These are phyloP conservation scores for Hormaphis cornu DNA, from an alignment of 1,140 invertebrate species.

Conservation along the genomic window DNA sequence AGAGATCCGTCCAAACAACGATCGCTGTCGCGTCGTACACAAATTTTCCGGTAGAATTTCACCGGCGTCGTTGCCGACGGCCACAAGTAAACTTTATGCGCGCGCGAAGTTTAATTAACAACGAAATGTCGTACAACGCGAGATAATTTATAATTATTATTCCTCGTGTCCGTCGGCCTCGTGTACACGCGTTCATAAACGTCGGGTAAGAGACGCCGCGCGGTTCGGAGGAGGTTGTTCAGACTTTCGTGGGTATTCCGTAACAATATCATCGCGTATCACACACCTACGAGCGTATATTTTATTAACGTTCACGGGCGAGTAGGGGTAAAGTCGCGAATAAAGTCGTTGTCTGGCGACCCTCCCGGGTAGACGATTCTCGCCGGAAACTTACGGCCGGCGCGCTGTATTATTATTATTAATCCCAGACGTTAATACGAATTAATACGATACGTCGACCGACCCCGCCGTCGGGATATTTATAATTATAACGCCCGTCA, in stretches of 20 bases:
- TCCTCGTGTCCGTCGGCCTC: not conserved
- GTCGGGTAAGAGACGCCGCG: too few relatives aligned
- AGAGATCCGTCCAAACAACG: too few relatives aligned
- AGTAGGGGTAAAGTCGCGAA: not conserved
- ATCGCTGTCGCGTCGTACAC: too few relatives aligned
- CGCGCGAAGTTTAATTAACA: constrained; percentile 20
- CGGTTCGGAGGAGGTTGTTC: too few relatives aligned
- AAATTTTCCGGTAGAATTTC: too few relatives aligned
- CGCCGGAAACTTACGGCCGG: not conserved
- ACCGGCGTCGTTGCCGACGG: too few relatives aligned
- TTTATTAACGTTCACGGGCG: too few relatives aligned
- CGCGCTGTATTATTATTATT: not conserved
- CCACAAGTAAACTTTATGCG: not conserved
- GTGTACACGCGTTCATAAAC: too few relatives aligned
- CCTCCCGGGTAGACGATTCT: not conserved
- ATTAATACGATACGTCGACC: not conserved
- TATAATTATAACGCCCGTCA: not conserved
- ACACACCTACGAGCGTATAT: too few relatives aligned
- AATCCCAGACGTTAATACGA: constrained; percentile 29
- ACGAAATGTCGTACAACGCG: not conserved
- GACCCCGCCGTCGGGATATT: not conserved
- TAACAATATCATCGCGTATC: too few relatives aligned
- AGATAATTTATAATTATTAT: not conserved
- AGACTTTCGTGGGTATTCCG: too few relatives aligned
- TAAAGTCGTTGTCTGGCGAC: constrained; percentile 5